Evolutionary conservation across 35 echinoderm and acorn worm species (phyloP).

Genomic region (Stichopus chloronotus): DNA sequence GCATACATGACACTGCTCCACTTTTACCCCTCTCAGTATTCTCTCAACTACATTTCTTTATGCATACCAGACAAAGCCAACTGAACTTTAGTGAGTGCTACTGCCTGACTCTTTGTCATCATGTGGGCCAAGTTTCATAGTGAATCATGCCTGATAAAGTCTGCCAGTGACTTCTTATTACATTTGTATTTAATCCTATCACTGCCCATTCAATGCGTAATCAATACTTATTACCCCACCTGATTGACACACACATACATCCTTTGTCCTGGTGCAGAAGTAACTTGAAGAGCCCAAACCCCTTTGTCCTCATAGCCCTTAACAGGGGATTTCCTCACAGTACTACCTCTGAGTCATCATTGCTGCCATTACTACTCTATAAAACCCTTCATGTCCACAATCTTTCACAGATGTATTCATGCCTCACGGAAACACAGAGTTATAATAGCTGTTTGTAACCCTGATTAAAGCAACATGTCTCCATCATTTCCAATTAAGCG

Average conservation of each 20-base stretch:
- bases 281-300: slow-evolving; percentile 25
- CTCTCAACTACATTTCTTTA: background rate
- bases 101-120: background rate
- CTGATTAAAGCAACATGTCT: slow-evolving; percentile 43
- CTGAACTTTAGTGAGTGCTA: background rate
- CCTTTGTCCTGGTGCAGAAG: slow-evolving; percentile 27
- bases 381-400: background rate
- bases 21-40: background rate
- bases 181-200: slow-evolving; percentile 4
- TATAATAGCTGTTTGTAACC: background rate
- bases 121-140: background rate
- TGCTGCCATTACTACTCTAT: background rate
- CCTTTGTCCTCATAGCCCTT: slow-evolving; percentile 15
- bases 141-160: slow-evolving; percentile 5
- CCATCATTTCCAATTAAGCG: slow-evolving; percentile 34
- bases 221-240: slow-evolving; percentile 44
- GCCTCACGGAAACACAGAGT: background rate
- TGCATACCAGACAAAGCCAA: background rate
- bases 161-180: background rate
- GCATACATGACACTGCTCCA: too few relatives aligned
- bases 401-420: background rate
- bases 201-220: slow-evolving; percentile 11
- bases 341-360: slow-evolving; percentile 13
- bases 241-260: background rate
- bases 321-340: slow-evolving; percentile 37